These are phyloP conservation scores for Hydrotaea diabolus DNA, from an alignment of 2,888 invertebrate species.

Conservation along the genomic window DNA sequence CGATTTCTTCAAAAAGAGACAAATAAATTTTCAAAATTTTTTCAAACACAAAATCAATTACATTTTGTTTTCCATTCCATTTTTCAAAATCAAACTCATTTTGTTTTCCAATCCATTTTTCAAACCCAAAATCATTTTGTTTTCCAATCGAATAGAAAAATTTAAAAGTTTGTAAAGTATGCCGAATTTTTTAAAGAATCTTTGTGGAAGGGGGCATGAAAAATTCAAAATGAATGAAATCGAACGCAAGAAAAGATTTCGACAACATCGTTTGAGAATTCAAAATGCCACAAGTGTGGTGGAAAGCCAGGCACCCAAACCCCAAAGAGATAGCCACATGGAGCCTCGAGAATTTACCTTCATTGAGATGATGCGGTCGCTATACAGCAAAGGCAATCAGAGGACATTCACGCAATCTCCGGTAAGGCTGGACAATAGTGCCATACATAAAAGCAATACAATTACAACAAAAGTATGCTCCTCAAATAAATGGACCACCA, in stretches of 20 bases:
- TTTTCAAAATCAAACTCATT: no score
- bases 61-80: no score
- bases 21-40: no score
- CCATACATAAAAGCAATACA: neutral
- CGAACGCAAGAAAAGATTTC: constrained; percentile 72
- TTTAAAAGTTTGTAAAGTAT: no score
- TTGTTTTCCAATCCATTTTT: no score
- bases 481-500: no score
- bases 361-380: constrained; percentile 72
- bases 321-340: neutral
- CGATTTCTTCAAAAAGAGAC: no score
- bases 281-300: constrained; percentile 74
- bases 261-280: constrained; percentile 73
- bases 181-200: no score
- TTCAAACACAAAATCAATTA: no score
- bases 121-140: no score
- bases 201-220: no score
- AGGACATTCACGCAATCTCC: constrained; percentile 71
- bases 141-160: no score
- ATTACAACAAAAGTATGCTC: neutral
- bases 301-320: constrained; percentile 70
- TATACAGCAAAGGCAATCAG: constrained; percentile 63
- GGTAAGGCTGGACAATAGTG: neutral
- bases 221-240: constrained; percentile 41
- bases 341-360: constrained; percentile 71